Conservation (phyloP, 2,888 invertebrate species). For the Acanthosoma haemorrhoidale region DNA sequence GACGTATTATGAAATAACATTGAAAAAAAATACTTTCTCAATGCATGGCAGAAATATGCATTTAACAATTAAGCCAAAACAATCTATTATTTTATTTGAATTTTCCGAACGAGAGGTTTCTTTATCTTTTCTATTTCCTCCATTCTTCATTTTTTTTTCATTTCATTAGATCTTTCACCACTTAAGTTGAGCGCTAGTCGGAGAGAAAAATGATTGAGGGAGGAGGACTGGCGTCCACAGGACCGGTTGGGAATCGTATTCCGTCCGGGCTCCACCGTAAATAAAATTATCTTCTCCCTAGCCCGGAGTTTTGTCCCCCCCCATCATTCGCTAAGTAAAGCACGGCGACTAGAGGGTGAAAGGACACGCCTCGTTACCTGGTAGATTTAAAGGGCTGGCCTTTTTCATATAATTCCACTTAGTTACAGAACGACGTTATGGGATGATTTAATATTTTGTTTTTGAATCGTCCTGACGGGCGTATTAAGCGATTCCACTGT, state of each 20-base stretch:
- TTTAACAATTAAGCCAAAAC: too few relatives aligned
- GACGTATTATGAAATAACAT: too few relatives aligned
- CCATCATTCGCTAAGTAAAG: neutral
- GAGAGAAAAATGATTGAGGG: neutral
- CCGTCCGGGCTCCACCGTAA: neutral
- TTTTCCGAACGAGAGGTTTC: neutral
- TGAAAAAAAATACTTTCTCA: too few relatives aligned
- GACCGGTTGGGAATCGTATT: neutral
- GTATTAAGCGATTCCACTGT: too few relatives aligned
- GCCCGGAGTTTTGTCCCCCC: neutral
- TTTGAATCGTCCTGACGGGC: too few relatives aligned
- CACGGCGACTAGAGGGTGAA: too few relatives aligned
- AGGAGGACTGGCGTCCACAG: neutral
- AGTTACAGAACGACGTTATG: too few relatives aligned
- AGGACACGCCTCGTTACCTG: neutral
- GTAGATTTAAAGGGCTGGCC: neutral
- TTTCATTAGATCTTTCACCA: neutral
- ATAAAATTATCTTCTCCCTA: constrained; percentile 1
- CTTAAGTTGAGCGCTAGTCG: neutral
- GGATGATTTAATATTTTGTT: too few relatives aligned
- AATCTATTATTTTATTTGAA: neutral
- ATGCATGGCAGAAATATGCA: too few relatives aligned
- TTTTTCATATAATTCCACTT: neutral
- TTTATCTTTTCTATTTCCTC: neutral
- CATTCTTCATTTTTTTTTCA: too few relatives aligned